Evolutionary conservation across 1,140 invertebrate genomes (phyloP).

Genomic region (Dendroctonus valens): DNA sequence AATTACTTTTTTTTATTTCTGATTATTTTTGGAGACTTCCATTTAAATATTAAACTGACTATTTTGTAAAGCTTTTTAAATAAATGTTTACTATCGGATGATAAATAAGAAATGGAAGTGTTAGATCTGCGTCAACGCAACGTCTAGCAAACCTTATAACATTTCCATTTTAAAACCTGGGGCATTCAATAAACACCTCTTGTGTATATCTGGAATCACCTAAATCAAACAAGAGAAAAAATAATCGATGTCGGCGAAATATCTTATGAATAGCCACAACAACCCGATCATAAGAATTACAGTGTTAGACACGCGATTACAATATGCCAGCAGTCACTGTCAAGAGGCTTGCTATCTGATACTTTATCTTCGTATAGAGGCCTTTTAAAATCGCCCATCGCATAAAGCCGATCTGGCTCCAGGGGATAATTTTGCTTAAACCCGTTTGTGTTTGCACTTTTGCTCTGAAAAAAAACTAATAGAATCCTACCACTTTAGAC

Average conservation of each 20-base stretch:
- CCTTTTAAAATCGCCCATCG: conserved; percentile 13
- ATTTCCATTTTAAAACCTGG: too few species aligned
- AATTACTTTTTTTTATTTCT: too few species aligned
- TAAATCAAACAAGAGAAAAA: background rate
- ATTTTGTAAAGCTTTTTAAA: too few species aligned
- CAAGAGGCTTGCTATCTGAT: conserved; percentile 7
- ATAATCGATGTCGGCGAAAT: conserved; percentile 14
- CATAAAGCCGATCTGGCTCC: conserved; percentile 18
- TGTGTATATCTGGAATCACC: background rate
- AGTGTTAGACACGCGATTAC: conserved; percentile 29
- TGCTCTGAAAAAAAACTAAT: background rate
- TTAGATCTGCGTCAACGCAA: too few species aligned
- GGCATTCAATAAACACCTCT: too few species aligned
- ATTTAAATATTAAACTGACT: too few species aligned
- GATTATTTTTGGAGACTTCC: too few species aligned
- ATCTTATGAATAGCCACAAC: conserved; percentile 18
- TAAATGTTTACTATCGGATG: too few species aligned
- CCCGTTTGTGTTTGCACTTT: conserved; percentile 6
- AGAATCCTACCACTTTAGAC: background rate
- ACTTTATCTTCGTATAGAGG: conserved; percentile 6
- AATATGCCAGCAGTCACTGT: conserved; percentile 24
- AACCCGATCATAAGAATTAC: conserved; percentile 25
- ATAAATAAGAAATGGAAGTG: too few species aligned
- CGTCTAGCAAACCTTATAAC: too few species aligned
- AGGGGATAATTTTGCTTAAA: conserved; percentile 20